These are phyloP conservation scores for Colossoma macropomum DNA, from an alignment of 2,113 vertebrate species.

Conservation along the genomic window DNA sequence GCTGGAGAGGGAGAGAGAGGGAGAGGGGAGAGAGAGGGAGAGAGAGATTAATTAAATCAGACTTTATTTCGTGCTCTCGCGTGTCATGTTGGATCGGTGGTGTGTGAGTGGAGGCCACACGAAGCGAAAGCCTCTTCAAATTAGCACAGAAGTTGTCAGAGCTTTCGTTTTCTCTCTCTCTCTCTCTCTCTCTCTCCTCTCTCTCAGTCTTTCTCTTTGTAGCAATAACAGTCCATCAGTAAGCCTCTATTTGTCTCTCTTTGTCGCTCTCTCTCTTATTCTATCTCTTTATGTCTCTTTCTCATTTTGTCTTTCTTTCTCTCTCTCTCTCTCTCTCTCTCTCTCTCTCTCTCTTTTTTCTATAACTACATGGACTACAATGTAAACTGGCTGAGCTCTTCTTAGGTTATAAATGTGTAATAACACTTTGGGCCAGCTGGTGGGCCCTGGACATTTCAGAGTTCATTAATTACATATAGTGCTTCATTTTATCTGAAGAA, in stretches of 20 bases:
- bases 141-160: slow-evolving; percentile 73
- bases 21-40: slow-evolving; percentile 34
- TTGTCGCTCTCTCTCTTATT: not conserved
- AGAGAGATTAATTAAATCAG: slow-evolving; percentile 71
- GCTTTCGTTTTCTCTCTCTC: slow-evolving; percentile 63
- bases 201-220: slow-evolving; percentile 71
- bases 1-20: slow-evolving; percentile 28
- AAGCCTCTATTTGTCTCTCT: not conserved
- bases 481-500: too few relatives aligned
- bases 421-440: too few relatives aligned
- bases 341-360: too few relatives aligned
- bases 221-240: slow-evolving; percentile 75
- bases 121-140: slow-evolving; percentile 66
- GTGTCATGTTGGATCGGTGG: slow-evolving; percentile 70
- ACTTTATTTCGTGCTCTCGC: slow-evolving; percentile 74
- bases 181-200: slow-evolving; percentile 69
- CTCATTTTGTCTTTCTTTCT: too few relatives aligned
- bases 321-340: not conserved
- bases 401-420: too few relatives aligned
- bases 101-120: slow-evolving; percentile 40
- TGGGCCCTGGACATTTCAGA: too few relatives aligned
- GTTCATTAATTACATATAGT: too few relatives aligned
- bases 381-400: too few relatives aligned
- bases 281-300: not conserved
- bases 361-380: too few relatives aligned